Evolutionary conservation across 2,888 invertebrate genomes (phyloP).

Genomic region (Periphyllus acericola): DNA sequence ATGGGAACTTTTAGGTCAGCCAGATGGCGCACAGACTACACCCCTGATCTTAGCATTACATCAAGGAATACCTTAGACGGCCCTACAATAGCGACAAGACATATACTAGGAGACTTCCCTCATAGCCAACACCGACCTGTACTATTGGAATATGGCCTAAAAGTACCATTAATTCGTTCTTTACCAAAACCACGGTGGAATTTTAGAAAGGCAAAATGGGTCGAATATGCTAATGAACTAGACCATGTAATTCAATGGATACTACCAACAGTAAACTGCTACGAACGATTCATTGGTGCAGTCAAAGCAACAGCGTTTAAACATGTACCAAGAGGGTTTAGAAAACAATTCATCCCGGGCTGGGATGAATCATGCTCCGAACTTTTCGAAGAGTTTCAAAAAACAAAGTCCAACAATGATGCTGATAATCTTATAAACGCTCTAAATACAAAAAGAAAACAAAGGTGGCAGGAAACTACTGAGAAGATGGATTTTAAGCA

Average conservation of each 20-base stretch:
- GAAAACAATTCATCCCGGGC: constrained; percentile 24
- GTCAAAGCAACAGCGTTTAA: constrained; percentile 16
- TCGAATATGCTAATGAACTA: too few relatives aligned
- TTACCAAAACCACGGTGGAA: constrained; percentile 25
- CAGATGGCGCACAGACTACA: too few relatives aligned
- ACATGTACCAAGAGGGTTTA: constrained; percentile 19
- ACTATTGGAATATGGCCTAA: constrained; percentile 22
- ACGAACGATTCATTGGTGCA: background rate
- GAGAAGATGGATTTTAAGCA: constrained; percentile 39
- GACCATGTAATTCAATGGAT: too few relatives aligned
- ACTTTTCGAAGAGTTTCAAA: constrained; percentile 30
- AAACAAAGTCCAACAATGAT: background rate
- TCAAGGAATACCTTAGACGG: too few relatives aligned
- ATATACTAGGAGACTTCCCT: constrained; percentile 21
- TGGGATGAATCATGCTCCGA: background rate
- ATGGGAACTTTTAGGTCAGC: too few relatives aligned
- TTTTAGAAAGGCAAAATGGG: constrained; percentile 20
- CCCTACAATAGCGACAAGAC: background rate
- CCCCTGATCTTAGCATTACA: too few relatives aligned
- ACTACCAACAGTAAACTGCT: background rate
- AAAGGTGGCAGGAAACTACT: constrained; percentile 17
- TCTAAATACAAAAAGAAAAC: constrained; percentile 18
- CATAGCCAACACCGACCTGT: constrained; percentile 35
- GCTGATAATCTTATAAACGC: background rate
- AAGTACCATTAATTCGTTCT: constrained; percentile 40